Evolutionary conservation across 2,113 vertebrate species (phyloP).

Genomic region (Oxyura jamaicensis): DNA sequence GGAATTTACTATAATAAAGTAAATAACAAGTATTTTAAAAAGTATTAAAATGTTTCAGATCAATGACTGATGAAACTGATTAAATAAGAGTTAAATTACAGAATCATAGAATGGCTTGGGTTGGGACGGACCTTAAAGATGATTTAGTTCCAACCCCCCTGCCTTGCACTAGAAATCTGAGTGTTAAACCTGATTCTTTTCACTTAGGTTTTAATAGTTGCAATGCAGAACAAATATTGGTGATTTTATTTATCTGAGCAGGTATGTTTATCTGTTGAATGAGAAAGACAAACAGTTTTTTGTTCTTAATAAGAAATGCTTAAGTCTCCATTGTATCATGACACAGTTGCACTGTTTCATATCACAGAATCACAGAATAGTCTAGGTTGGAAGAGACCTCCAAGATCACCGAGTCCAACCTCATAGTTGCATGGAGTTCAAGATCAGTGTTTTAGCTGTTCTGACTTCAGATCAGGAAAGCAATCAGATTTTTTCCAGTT

Average conservation of each 20-base stretch:
- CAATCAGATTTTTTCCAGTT: not conserved
- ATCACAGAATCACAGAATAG: too few species aligned
- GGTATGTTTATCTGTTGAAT: not conserved
- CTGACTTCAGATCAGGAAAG: not conserved
- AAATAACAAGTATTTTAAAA: not conserved
- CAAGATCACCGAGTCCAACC: too few species aligned
- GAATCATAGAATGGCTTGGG: too few species aligned
- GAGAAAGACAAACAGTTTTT: not conserved
- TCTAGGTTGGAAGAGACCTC: too few species aligned
- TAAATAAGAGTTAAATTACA: not conserved
- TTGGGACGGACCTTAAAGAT: too few species aligned
- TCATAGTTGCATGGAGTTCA: not conserved
- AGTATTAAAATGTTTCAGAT: not conserved
- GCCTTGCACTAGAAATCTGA: not conserved
- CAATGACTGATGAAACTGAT: not conserved
- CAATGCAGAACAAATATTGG: not conserved
- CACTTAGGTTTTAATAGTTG: not conserved
- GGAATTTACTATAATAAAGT: not conserved
- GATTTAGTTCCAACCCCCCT: too few species aligned
- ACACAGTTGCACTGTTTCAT: not conserved
- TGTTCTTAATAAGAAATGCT: not conserved
- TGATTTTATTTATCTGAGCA: not conserved
- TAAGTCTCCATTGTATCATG: not conserved
- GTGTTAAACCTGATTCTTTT: not conserved
- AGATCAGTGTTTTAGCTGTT: not conserved